These are phyloP conservation scores for Xiphophorus hellerii DNA, from an alignment of 2,113 vertebrate species.

Conservation along the genomic window DNA sequence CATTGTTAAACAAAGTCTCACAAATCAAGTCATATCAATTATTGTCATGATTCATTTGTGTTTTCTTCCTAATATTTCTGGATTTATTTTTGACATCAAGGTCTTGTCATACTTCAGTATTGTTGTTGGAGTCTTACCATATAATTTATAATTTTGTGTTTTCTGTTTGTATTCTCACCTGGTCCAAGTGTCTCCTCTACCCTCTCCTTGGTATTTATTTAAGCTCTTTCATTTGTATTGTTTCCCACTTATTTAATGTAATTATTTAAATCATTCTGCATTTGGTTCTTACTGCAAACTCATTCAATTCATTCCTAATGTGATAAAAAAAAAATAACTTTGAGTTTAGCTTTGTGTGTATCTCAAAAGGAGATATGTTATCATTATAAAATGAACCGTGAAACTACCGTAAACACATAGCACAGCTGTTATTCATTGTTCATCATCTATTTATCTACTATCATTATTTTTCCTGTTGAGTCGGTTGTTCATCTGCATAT, in stretches of 20 bases:
- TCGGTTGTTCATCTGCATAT: neutral
- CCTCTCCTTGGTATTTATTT: too few relatives aligned
- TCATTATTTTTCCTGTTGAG: neutral
- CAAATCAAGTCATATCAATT: neutral
- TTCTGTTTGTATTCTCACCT: too few relatives aligned
- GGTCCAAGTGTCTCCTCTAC: too few relatives aligned
- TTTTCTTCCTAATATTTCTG: neutral
- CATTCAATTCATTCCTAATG: too few relatives aligned
- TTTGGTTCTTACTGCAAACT: too few relatives aligned
- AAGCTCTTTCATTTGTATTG: too few relatives aligned
- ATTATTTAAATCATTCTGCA: too few relatives aligned
- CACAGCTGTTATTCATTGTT: neutral
- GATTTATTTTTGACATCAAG: neutral
- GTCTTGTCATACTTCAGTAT: neutral
- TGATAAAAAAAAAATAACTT: too few relatives aligned
- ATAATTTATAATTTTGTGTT: neutral
- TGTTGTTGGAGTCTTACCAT: neutral
- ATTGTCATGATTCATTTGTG: neutral
- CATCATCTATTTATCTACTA: neutral
- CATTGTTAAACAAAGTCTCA: too few relatives aligned
- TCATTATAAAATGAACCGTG: neutral
- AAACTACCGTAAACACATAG: neutral
- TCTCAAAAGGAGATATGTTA: too few relatives aligned
- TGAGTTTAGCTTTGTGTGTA: too few relatives aligned
- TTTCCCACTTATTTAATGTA: too few relatives aligned